These are phyloP conservation scores for Chloropsis hardwickii DNA, from an alignment of 2,113 vertebrate genomes.

Conservation along the genomic window DNA sequence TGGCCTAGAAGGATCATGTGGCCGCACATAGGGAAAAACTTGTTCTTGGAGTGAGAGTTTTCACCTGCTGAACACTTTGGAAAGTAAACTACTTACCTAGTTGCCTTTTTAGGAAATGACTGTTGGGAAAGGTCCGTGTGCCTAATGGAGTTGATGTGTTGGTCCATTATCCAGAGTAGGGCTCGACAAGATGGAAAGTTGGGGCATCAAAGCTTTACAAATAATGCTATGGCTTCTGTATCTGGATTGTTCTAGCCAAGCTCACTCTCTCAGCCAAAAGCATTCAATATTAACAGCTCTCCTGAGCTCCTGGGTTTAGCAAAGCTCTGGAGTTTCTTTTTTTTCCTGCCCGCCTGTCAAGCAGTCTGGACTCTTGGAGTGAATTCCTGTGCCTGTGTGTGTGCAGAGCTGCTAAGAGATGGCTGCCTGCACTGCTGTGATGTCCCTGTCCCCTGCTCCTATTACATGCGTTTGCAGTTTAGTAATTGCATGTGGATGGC, in stretches of 20 bases:
- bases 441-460: constrained; percentile 30
- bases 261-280: not conserved
- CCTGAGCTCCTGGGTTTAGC: not conserved
- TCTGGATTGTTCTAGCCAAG: not conserved
- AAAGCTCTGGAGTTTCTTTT: not conserved
- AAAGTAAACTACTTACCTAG: not conserved
- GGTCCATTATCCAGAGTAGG: not conserved
- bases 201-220: not conserved
- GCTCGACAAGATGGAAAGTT: not conserved
- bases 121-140: not conserved
- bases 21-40: not conserved
- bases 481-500: constrained; percentile 65
- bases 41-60: not conserved
- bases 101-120: not conserved
- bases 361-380: constrained; percentile 59
- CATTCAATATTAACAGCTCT: not conserved
- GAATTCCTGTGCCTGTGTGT: not conserved
- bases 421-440: not conserved
- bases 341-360: not conserved
- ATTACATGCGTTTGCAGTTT: constrained; percentile 34
- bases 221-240: not conserved
- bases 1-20: not conserved
- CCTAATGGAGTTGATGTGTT: not conserved
- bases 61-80: not conserved
- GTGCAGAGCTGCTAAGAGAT: constrained; percentile 2